Evolutionary conservation across 2,797 vertebrate genomes (phyloP).

Genomic region (Carcharodon carcharias): DNA sequence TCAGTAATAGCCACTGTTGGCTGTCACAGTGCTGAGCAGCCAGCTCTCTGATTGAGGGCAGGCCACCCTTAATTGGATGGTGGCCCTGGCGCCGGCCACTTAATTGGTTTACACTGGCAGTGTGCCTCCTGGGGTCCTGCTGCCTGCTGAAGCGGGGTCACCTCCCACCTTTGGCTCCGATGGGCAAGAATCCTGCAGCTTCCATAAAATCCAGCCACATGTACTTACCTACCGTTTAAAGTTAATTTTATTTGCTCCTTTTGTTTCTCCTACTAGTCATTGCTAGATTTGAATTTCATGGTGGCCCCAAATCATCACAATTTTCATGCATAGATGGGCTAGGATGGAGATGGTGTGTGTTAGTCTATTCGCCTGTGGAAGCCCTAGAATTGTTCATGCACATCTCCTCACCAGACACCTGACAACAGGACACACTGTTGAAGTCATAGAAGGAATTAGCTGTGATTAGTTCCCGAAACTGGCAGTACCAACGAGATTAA

Average conservation of each 20-base stretch:
- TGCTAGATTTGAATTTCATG: neutral
- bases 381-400: neutral
- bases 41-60: neutral
- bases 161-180: too few species aligned
- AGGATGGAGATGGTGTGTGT: neutral
- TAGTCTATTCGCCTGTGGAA: neutral
- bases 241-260: neutral
- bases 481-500: neutral
- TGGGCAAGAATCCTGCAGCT: neutral
- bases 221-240: neutral
- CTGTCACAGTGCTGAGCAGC: neutral
- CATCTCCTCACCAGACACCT: neutral
- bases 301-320: neutral
- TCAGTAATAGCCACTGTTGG: neutral
- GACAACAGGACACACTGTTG: neutral
- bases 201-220: neutral
- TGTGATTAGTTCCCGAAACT: neutral
- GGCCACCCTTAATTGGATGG: neutral
- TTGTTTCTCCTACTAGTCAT: neutral
- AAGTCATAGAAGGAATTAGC: neutral
- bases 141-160: neutral
- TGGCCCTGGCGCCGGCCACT: neutral
- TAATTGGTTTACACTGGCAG: neutral
- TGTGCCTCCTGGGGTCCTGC: too few species aligned
- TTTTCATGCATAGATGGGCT: neutral